Evolutionary conservation across 2,888 invertebrate genomes (phyloP).

Genomic region (Baronia brevicornis): DNA sequence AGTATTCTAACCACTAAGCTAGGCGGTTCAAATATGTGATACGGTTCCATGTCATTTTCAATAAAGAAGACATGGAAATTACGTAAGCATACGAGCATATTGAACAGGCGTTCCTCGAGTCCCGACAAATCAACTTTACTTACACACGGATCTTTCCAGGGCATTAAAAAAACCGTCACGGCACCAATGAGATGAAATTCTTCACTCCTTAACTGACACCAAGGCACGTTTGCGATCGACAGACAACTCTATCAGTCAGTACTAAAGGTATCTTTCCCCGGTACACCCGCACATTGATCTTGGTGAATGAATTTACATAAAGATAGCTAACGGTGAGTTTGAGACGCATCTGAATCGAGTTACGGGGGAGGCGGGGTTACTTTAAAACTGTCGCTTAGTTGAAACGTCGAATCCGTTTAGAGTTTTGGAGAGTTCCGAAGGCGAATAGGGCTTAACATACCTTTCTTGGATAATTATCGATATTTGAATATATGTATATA

Average conservation of each 20-base stretch:
- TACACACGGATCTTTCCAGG: conserved; percentile 36
- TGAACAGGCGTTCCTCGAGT: conserved; percentile 19
- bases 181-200: conserved; percentile 45
- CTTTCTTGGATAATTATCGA: conserved; percentile 9
- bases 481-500: conserved; percentile 4
- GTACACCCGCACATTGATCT: conserved; percentile 32
- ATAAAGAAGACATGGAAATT: conserved; percentile 11
- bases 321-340: conserved; percentile 57
- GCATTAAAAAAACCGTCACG: conserved; percentile 58
- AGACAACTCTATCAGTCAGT: conserved; percentile 16
- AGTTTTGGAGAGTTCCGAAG: conserved; percentile 45
- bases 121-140: conserved; percentile 47
- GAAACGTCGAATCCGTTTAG: conserved; percentile 70
- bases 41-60: no score
- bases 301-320: conserved; percentile 65
- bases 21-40: no score
- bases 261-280: conserved; percentile 17
- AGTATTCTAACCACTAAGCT: no score
- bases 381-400: conserved; percentile 74
- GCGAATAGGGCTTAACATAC: conserved; percentile 19
- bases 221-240: conserved; percentile 26
- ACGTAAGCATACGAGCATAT: conserved; percentile 19
- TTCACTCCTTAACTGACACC: conserved; percentile 26
- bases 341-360: conserved; percentile 66
- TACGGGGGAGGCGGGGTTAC: conserved; percentile 54